Percentiles rank a stretch among this genome's conserved stretches.
These are phyloP conservation scores for Lagocephalus sceleratus DNA, from an alignment of 2,797 vertebrate genomes.

Conservation along the genomic window DNA sequence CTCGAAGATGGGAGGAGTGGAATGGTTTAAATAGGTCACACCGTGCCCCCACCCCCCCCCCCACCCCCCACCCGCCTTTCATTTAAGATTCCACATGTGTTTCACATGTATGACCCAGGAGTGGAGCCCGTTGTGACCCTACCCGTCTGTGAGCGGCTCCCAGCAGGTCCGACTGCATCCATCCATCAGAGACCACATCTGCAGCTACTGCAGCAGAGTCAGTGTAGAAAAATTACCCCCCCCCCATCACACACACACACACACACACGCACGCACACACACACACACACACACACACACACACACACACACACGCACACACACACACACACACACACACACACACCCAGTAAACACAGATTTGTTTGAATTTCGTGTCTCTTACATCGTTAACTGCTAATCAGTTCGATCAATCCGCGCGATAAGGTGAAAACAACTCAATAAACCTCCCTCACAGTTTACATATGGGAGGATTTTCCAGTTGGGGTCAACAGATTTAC, in stretches of 20 bases:
- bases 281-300: no score
- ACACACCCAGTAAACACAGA: no score
- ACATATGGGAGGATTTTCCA: conserved; percentile 15
- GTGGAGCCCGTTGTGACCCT: no score
- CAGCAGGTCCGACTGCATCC: conserved; percentile 16
- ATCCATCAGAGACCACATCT: conserved; percentile 16
- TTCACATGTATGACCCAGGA: conserved; percentile 21
- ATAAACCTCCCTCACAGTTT: background rate
- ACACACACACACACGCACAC: no score
- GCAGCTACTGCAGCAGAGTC: conserved; percentile 8
- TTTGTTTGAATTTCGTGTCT: no score
- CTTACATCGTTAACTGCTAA: no score
- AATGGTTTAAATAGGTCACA: conserved; percentile 27
- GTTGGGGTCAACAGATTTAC: conserved; percentile 29
- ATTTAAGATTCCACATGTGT: conserved; percentile 43
- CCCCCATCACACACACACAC: no score
- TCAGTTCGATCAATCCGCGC: no score
- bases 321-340: no score
- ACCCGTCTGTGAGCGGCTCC: conserved; percentile 3
- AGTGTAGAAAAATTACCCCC: background rate
- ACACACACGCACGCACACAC: no score
- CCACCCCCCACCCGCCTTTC: no score
- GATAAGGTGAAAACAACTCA: background rate
- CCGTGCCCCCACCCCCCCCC: conserved; percentile 10
- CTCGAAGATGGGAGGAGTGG: conserved; percentile 12